phyloP scores from a whole-genome alignment of 1,140 invertebrate species.

The Bombus impatiens region DNA sequence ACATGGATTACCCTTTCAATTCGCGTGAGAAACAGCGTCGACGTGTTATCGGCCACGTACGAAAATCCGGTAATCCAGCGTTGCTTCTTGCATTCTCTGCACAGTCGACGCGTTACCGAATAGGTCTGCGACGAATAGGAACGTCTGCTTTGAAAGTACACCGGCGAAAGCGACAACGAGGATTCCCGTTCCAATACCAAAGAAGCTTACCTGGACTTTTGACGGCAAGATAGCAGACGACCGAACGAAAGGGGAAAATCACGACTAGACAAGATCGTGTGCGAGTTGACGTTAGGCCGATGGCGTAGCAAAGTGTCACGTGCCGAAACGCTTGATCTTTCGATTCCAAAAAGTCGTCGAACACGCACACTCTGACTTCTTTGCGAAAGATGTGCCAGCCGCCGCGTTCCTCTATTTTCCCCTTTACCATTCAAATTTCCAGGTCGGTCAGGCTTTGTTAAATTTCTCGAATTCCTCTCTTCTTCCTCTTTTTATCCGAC shows the following conservation, averaged over 20 bases:
- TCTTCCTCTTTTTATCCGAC: neutral
- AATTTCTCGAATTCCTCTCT: constrained; percentile 10
- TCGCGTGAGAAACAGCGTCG: neutral
- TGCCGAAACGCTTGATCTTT: too few species aligned
- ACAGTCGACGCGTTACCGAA: neutral
- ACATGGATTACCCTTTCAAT: neutral
- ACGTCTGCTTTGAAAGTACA: neutral
- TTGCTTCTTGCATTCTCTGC: neutral
- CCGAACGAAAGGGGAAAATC: neutral
- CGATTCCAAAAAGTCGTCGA: neutral
- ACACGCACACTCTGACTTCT: neutral
- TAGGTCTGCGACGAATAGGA: neutral
- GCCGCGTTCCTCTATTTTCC: neutral
- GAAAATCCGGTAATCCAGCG: neutral
- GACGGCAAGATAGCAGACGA: neutral
- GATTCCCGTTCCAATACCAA: too few species aligned
- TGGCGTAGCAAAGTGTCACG: neutral
- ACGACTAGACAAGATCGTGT: neutral
- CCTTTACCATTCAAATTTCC: constrained; percentile 31
- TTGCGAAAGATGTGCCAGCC: neutral
- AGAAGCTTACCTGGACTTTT: neutral
- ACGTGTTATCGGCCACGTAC: neutral
- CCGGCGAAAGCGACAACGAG: neutral
- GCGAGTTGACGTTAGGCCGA: constrained; percentile 31
- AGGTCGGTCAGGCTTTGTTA: constrained; percentile 6